Evolutionary conservation across 2,113 vertebrate genomes (phyloP), one percentile per base, ranked within the genome.

Genomic region (Uria aalge): DNA sequence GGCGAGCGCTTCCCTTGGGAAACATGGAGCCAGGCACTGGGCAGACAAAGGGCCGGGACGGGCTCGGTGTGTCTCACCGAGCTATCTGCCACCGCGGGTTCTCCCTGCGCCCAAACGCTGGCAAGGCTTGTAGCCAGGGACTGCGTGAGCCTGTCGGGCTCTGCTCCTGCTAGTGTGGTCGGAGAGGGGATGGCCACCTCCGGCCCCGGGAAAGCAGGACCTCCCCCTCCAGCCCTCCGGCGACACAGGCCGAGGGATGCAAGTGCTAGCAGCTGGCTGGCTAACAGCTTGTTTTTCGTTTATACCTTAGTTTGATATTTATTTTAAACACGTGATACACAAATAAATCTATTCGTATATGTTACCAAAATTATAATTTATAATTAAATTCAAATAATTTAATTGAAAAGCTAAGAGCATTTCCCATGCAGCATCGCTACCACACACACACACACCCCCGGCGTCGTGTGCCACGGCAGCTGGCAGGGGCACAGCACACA

Each of bases 11-110:
- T 67, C 34, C 41, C 30, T 20, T 41, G 59, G 72, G 73, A 88
- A 92, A 81, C 52, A 4, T 4, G 43, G 81, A 50, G 72, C 82
- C 63, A 27, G 18, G 24, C 16, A 23, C 26, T 10, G 52, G 16
- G 29, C 38, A 43, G 38, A 38, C 41, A 16, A 80, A 62, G 47
- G n/a, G 24, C 53, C 47, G n/a, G n/a, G 55, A 41, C 18, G 22
- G 41, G 55, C 47, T 63, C 3, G 1, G 40, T 4, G 9, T 7
- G 1, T 40, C 71, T 64, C 23, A 5, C 23, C 1, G 1, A 82
- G 36, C 41, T 32, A 36, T 14, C 26, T 6, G 5, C 15, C 48
- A 5, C 30, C 3, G 0, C 9, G 5, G 57, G 40, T 55, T 55
- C 74, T 43, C 15, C 41, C 36, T 52, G 48, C 36, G 3, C 50